A percentile compares a stretch with the other conserved stretches of the same genome.
phyloP scores from a whole-genome alignment of 2,888 invertebrate genomes.

The Drosophila gaucha region DNA sequence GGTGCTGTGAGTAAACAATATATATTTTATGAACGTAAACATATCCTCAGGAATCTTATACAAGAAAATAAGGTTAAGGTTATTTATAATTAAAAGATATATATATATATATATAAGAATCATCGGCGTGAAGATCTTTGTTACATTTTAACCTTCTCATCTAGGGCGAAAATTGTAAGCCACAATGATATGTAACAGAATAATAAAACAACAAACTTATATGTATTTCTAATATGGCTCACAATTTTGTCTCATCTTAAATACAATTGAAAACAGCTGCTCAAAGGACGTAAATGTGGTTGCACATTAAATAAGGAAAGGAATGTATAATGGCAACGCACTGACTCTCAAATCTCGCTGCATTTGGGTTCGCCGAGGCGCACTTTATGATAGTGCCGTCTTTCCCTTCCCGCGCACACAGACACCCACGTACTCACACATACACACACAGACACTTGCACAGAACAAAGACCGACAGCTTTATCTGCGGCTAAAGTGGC shows the following conservation, averaged over 20 bases:
- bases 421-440: neutral
- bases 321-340: conserved; percentile 39
- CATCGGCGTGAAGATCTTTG: no score
- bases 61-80: no score
- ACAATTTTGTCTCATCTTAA: neutral
- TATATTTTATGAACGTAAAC: no score
- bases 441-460: neutral
- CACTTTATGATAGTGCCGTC: conserved; percentile 58
- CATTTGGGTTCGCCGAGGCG: conserved; percentile 49
- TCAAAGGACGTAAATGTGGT: conserved; percentile 11
- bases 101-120: no score
- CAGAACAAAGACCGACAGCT: conserved; percentile 62
- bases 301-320: conserved; percentile 32
- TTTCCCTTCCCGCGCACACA: neutral
- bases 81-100: no score
- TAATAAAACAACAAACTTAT: no score
- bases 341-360: conserved; percentile 48
- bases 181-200: no score
- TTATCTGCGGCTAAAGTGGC: conserved; percentile 75
- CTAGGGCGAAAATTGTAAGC: no score
- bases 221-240: no score
- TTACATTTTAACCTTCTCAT: no score
- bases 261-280: conserved; percentile 7
- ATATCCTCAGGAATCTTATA: no score
- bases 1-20: no score